A percentile compares a stretch with the other conserved stretches of the same genome.
phyloP scores from a whole-genome alignment of 2,113 vertebrate species.

The Neotragus pygmaeus region DNA sequence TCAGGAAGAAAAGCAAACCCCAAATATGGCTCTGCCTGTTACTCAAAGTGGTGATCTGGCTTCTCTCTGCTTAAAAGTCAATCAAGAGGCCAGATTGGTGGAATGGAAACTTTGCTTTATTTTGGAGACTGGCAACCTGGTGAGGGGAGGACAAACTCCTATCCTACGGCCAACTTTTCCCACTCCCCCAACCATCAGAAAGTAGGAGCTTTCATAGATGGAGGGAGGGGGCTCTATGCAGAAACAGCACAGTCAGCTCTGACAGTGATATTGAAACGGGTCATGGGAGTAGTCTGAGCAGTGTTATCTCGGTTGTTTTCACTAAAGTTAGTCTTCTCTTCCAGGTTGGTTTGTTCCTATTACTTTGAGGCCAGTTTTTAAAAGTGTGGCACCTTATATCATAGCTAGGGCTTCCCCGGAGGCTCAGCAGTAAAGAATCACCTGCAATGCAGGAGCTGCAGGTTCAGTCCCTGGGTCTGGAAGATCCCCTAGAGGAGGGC shows the following conservation, averaged over 20 bases:
- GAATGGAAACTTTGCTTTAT: not conserved
- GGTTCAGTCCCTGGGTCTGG: not conserved
- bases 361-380: not conserved
- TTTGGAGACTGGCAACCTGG: not conserved
- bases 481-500: not conserved
- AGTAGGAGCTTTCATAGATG: not conserved
- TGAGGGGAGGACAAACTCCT: not conserved
- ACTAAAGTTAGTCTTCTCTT: not conserved
- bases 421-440: not conserved
- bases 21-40: not conserved
- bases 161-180: not conserved
- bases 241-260: not conserved
- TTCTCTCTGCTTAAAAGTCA: not conserved
- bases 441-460: not conserved
- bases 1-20: not conserved
- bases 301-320: not conserved
- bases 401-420: not conserved
- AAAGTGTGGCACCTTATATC: not conserved
- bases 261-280: not conserved
- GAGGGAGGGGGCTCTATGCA: not conserved
- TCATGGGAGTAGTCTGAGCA: not conserved
- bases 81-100: not conserved
- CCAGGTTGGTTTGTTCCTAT: not conserved
- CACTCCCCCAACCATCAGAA: not conserved
- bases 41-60: not conserved